A percentile compares a stretch with the other conserved stretches of the same genome.
Conservation (phyloP, 2,113 vertebrate species). For the Globicephala melas region DNA sequence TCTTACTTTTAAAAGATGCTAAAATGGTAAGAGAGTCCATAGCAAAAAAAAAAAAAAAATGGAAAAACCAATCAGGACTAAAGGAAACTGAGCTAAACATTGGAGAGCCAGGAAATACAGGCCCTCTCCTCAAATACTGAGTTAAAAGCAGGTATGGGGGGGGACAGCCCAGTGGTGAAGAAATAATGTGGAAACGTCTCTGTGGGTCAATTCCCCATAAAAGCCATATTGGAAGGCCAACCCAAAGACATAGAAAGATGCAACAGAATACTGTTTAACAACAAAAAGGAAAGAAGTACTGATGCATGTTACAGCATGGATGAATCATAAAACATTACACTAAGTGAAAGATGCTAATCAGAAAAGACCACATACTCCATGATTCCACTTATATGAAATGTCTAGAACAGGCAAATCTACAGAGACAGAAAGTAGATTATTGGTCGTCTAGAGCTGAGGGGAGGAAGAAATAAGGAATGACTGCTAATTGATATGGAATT, state of each 20-base stretch:
- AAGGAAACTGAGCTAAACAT: neutral
- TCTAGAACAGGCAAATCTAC: neutral
- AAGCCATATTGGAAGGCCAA: neutral
- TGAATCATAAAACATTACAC: neutral
- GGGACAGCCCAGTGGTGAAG: neutral
- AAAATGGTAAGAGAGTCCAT: neutral
- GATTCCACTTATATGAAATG: neutral
- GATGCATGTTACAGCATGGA: neutral
- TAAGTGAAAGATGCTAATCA: neutral
- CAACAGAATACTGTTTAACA: neutral
- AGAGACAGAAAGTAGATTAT: neutral
- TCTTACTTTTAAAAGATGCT: neutral
- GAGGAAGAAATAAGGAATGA: neutral
- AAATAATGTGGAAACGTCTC: neutral
- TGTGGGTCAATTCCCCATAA: neutral
- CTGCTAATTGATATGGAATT: neutral
- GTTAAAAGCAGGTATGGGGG: neutral
- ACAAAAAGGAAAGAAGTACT: neutral
- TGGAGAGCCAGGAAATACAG: neutral
- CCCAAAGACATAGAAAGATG: neutral
- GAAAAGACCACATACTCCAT: neutral
- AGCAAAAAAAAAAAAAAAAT: neutral
- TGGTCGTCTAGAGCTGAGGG: neutral
- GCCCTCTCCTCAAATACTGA: neutral
- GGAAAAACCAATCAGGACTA: neutral